Evolutionary conservation across 92 coral and sea anemone genomes (phyloP).

Genomic region (Pocillopora grandis): DNA sequence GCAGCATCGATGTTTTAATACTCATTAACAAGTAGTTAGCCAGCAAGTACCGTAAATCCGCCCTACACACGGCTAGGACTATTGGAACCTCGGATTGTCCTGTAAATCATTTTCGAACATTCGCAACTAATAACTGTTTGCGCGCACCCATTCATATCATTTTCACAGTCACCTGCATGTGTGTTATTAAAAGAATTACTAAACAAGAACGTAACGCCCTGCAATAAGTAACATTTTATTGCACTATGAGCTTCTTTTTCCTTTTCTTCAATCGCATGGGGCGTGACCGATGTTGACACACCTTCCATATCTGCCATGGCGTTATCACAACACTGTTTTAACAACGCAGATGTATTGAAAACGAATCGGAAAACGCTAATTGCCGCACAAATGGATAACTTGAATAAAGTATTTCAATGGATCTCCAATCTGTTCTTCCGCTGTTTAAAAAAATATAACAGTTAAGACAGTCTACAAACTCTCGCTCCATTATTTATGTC

Average conservation of each 20-base stretch:
- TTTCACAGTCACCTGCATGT: neutral
- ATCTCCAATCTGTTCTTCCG: neutral
- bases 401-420: neutral
- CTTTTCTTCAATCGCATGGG: neutral
- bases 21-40: neutral
- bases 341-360: neutral
- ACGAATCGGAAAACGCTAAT: neutral
- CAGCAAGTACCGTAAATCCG: neutral
- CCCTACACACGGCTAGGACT: neutral
- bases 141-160: neutral
- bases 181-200: neutral
- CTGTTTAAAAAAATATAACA: neutral
- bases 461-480: neutral
- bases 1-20: neutral
- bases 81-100: no score
- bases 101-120: no score
- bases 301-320: neutral
- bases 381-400: constrained; percentile 3
- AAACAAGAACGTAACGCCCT: neutral
- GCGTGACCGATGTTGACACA: neutral
- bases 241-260: neutral
- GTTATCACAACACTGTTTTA: constrained; percentile 9
- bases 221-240: neutral
- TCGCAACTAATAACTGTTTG: no score
- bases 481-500: no score